Conservation (phyloP, 53 echinoderm and acorn worm species). For the Hippasteria phrygiana region DNA sequence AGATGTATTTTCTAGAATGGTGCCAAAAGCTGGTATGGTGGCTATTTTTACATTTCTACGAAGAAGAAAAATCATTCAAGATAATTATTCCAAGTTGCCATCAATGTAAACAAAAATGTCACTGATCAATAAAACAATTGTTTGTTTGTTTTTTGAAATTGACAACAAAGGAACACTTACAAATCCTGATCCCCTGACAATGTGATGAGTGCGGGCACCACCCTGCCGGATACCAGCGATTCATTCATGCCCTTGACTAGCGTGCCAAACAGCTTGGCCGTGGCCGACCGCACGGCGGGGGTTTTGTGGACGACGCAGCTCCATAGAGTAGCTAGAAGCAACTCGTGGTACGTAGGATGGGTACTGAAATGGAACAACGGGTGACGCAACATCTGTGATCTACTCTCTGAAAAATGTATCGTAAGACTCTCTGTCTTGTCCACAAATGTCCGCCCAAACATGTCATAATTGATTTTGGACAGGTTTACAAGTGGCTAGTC, state of each 20-base stretch:
- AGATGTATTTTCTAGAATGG: slow-evolving; percentile 90
- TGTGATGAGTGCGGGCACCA: slow-evolving; percentile 96
- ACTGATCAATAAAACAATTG: no score
- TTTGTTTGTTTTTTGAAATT: no score
- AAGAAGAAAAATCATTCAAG: no score
- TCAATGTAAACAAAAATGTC: no score
- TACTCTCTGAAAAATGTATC: no score
- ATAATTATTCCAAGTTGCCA: no score
- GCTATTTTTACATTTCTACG: slow-evolving; percentile 88
- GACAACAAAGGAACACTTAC: slow-evolving; percentile 58
- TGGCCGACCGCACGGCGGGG: slow-evolving; percentile 78
- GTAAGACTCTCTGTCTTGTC: no score
- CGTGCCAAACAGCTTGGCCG: slow-evolving; percentile 88
- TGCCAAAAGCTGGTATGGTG: slow-evolving; percentile 98
- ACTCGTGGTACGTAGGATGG: slow-evolving; percentile 89
- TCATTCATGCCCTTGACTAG: slow-evolving; percentile 87
- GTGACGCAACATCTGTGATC: no score
- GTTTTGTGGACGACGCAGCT: slow-evolving; percentile 89
- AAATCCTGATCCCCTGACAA: slow-evolving; percentile 92
- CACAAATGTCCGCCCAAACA: no score
- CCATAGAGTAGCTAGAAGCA: slow-evolving; percentile 87
- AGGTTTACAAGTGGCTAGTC: no score
- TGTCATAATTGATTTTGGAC: no score
- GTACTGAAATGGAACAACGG: slow-evolving; percentile 54
- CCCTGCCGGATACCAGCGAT: slow-evolving; percentile 87